Base-by-base conservation (phyloP, 2,888 invertebrate species). In the Synergus laeviventris region DNA sequence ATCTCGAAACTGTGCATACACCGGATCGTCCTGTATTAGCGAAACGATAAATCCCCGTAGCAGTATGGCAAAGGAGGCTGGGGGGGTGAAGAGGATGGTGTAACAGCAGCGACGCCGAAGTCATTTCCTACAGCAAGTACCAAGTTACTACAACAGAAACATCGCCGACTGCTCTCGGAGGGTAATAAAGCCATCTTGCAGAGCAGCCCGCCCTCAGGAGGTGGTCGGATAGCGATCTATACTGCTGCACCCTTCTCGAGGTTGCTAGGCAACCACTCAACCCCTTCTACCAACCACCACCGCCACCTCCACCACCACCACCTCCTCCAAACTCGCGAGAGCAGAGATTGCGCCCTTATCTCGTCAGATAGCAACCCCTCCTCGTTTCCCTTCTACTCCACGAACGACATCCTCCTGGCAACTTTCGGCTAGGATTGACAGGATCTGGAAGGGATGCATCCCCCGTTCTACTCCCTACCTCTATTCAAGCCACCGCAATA, bases 151-250 rank as follows among this genome's bases (percentile, higher is more conserved):
- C 31, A 45, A 61, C 61, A 59, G 56, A 38, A 70, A 84, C 81
- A 83, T 83, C 83, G 86, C 84, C 83, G 82, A 85, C 84, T 86
- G 85, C 85, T 86, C 87, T 85, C 81, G 83, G 84, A 86, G 87
- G 88, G 89, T 89, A 90, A 90, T 89, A 90, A 90, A 90, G 90
- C 90, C 90, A 91, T 91, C 91, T 91, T 91, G 90, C 86, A 79
- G 86, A 87, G 86, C 80, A 80, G 78, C 77, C 78, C 82, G 81
- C 82, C 80, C 80, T 82, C 82, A 80, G 82, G 83, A 84, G 83
- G 83, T 79, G 81, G 77, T 56, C 81, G 87, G 87, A 88, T 88
- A 88, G 87, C 87, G 87, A 88, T 88, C 87, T 87, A 88, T 87
- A 87, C 87, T 84, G 84, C 79, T 84, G 84, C 84, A 83, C 86